These are phyloP conservation scores for Drosophila ezoana DNA, from an alignment of 2,888 invertebrate genomes.

Conservation along the genomic window DNA sequence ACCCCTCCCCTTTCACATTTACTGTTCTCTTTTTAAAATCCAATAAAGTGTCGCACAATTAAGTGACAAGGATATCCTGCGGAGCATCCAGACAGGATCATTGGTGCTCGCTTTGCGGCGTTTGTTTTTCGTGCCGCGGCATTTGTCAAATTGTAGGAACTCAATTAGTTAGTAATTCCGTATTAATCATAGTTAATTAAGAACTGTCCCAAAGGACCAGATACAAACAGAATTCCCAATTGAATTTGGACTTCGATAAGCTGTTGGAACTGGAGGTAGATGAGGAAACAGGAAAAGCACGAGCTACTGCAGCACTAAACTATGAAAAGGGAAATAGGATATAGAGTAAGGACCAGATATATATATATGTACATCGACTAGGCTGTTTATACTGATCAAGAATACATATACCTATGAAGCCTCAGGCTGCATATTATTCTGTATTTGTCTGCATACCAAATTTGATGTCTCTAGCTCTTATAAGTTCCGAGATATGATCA, in stretches of 20 bases:
- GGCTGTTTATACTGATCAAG: too few species aligned
- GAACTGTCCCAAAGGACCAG: slow-evolving; percentile 11
- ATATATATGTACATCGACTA: too few species aligned
- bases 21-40: slow-evolving; percentile 74
- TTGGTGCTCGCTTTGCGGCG: background rate
- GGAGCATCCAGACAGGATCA: slow-evolving; percentile 35
- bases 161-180: slow-evolving; percentile 62
- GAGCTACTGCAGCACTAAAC: too few species aligned
- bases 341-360: too few species aligned
- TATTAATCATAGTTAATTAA: slow-evolving; percentile 61
- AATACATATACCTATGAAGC: too few species aligned
- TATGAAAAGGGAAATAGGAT: too few species aligned
- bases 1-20: slow-evolving; percentile 1
- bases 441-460: too few species aligned
- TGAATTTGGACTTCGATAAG: slow-evolving; percentile 6
- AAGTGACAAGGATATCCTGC: slow-evolving; percentile 78
- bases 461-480: too few species aligned
- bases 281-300: background rate
- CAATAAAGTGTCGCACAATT: slow-evolving; percentile 81
- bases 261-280: background rate
- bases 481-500: too few species aligned
- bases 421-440: too few species aligned
- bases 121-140: slow-evolving; percentile 29
- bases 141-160: slow-evolving; percentile 52
- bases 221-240: background rate